These are phyloP conservation scores for Hemibagrus guttatus DNA, from an alignment of 2,797 vertebrate species.

Conservation along the genomic window DNA sequence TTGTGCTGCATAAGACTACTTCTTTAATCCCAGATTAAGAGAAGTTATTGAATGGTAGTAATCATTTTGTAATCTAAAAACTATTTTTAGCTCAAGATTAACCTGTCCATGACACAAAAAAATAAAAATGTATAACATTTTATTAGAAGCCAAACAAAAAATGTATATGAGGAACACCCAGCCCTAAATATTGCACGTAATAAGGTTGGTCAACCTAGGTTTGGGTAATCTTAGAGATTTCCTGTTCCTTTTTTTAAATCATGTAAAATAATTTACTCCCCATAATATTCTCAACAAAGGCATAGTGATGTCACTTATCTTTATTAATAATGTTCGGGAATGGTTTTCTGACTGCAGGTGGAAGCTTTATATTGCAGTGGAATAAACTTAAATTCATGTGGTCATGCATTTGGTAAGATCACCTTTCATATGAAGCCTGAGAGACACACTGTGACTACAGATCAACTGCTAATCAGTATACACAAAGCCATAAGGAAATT, in stretches of 20 bases:
- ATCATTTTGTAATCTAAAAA: background rate
- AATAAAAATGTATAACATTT: background rate
- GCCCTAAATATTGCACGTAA: background rate
- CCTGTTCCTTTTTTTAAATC: background rate
- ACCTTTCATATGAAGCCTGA: background rate
- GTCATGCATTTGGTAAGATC: constrained; percentile 12
- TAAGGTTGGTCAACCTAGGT: background rate
- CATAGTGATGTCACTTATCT: constrained; percentile 29
- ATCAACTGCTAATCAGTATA: background rate
- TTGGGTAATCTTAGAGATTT: background rate
- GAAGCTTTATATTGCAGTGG: background rate
- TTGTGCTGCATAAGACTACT: background rate
- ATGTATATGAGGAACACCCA: background rate
- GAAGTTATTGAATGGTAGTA: background rate
- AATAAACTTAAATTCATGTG: constrained; percentile 25
- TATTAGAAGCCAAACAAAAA: background rate
- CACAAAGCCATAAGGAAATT: background rate
- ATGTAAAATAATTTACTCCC: constrained; percentile 24
- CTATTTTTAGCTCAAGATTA: background rate
- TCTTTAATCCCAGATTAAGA: constrained; percentile 20
- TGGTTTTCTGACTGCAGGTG: constrained; percentile 11
- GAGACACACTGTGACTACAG: constrained; percentile 2
- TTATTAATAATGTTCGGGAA: background rate
- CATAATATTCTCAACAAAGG: constrained; percentile 16
- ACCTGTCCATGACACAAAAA: background rate